These are phyloP conservation scores for Probaryconus sp. DNA, from an alignment of 1,140 invertebrate species.

Conservation along the genomic window DNA sequence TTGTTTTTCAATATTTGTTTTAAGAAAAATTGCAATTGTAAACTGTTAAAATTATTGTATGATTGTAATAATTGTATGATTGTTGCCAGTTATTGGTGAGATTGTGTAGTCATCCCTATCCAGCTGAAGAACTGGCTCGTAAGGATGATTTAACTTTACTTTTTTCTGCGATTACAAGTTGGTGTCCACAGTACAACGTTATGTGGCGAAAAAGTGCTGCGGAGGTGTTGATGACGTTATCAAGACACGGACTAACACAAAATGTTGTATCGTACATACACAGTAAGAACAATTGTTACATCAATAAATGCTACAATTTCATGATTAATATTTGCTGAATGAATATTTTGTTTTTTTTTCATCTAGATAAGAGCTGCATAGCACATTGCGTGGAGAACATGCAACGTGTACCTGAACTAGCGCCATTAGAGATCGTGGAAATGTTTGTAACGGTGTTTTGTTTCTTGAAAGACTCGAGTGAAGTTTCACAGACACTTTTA, in stretches of 20 bases:
- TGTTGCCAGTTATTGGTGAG: constrained; percentile 90
- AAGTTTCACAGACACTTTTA: constrained; percentile 94
- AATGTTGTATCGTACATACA: constrained; percentile 98
- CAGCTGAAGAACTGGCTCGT: constrained; percentile 96
- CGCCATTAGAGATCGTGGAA: constrained; percentile 96
- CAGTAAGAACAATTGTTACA: constrained; percentile 82
- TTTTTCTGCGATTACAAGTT: constrained; percentile 97
- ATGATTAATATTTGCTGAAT: neutral
- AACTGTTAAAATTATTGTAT: neutral
- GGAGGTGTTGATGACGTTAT: constrained; percentile 97
- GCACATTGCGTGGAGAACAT: constrained; percentile 97
- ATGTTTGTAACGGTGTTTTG: constrained; percentile 99
- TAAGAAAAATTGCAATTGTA: constrained; percentile 25
- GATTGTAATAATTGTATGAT: neutral
- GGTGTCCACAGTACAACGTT: constrained; percentile 93
- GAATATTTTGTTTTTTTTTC: constrained; percentile 68
- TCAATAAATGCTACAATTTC: neutral
- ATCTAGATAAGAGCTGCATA: constrained; percentile 95
- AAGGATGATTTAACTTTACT: constrained; percentile 97
- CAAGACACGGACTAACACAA: constrained; percentile 93
- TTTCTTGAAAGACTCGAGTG: constrained; percentile 98
- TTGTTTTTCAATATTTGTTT: constrained; percentile 22
- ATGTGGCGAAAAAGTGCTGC: constrained; percentile 98
- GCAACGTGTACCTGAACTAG: constrained; percentile 93
- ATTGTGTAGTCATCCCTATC: constrained; percentile 93